Evolutionary conservation across 2,888 invertebrate genomes (phyloP), one percentile per base, ranked within the genome.

Genomic region (Drosophila emarginata): DNA sequence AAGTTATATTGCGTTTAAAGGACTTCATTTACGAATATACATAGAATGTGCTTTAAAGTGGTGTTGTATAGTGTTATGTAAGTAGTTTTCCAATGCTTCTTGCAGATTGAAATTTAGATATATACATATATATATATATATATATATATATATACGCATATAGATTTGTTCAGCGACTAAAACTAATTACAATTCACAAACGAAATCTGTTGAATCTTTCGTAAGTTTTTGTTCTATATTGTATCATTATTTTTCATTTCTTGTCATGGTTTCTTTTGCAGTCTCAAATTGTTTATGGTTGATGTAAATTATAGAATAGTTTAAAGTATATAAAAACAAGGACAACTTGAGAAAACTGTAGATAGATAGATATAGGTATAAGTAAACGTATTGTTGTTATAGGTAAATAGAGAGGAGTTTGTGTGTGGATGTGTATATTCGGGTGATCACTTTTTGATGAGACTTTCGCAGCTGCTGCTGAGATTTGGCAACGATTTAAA

Each of bases 401-500:
- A 32, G 23, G 15, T 57, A 36, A 5, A 26, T 12, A 57, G 26
- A 61, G 36, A 71, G 69, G 36, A 71, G 69, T 64, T 50, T 53
- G 40, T 53, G 57, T 11, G 21, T 21, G 57, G 7, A 40, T 32
- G 32, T 32, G 57, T 21, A 2, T 39, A n/a, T 2, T 21, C 5
- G 26, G 37, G 40, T 45, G 66, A 71, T 84, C 81, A 84, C 80
- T 84, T 84, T 66, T 84, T 86, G 67, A 94, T 93, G 87, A 94
- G 93, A 89, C 93, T 94, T 91, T 94, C 94, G 90, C 94, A 94
- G 91, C 94, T 94, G 86, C 95, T 94, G 91, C 94, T 95, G 92
- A 95, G 93, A 93, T 95, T 95, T 92, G 95, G 95, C 93, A 95
- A 93, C 84, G 94, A 94, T 90, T 94, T 94, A 85, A 93, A 94